Evolutionary conservation across 2,113 vertebrate genomes (phyloP).

Genomic region (Kryptolebias marmoratus): DNA sequence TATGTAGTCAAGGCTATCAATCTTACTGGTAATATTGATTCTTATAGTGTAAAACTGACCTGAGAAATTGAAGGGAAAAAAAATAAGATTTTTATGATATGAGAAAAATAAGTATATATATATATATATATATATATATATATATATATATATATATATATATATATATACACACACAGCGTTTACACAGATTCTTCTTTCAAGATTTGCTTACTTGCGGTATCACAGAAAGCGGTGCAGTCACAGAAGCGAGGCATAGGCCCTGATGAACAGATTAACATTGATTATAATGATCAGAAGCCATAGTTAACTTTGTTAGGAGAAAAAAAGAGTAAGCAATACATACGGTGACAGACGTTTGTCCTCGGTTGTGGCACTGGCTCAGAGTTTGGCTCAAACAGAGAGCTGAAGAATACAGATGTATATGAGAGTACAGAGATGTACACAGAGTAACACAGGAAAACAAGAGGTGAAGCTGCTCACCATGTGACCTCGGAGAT

Average conservation of each 20-base stretch:
- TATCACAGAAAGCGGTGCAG: slow-evolving; percentile 51
- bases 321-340: neutral
- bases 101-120: too few relatives aligned
- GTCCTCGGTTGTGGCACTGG: too few relatives aligned
- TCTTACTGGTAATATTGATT: slow-evolving; percentile 10
- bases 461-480: neutral
- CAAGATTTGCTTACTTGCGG: slow-evolving; percentile 41
- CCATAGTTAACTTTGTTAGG: neutral
- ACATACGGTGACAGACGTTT: slow-evolving; percentile 45
- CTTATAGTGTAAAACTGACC: slow-evolving; percentile 52
- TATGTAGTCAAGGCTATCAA: neutral
- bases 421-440: neutral
- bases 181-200: too few relatives aligned
- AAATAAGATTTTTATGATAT: neutral
- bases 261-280: slow-evolving; percentile 30
- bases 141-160: too few relatives aligned
- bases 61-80: slow-evolving; percentile 10
- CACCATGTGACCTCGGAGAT: slow-evolving; percentile 61
- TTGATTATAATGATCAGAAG: slow-evolving; percentile 7
- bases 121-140: too few relatives aligned
- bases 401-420: slow-evolving; percentile 22
- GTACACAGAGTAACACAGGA: neutral
- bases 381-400: slow-evolving; percentile 13
- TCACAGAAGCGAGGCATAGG: slow-evolving; percentile 33
- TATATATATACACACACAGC: too few relatives aligned